Conservation (phyloP, 2,113 vertebrate species). For the Hypomesus transpacificus region DNA sequence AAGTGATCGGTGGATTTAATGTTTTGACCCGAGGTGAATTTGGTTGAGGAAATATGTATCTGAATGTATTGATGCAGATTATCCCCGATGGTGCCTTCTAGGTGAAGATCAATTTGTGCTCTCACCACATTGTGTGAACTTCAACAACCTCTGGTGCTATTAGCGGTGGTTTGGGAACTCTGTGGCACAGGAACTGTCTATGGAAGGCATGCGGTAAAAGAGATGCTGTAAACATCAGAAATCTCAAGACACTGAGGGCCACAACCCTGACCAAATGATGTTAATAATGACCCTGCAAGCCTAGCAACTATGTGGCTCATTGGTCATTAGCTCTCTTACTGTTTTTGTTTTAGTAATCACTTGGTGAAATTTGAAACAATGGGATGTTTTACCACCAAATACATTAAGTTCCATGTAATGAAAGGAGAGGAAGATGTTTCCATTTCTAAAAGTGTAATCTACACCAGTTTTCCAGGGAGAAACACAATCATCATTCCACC, state of each 20-base stretch:
- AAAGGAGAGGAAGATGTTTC: conserved; percentile 56
- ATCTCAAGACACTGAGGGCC: not conserved
- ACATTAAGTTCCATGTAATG: conserved; percentile 47
- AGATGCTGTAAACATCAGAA: not conserved
- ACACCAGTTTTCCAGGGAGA: conserved; percentile 48
- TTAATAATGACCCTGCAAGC: conserved; percentile 18
- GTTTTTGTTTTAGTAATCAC: conserved; percentile 38
- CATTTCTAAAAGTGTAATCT: conserved; percentile 48
- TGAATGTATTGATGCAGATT: no score
- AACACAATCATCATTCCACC: conserved; percentile 60
- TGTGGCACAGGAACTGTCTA: no score
- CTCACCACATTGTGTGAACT: no score
- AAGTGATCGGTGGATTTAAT: no score
- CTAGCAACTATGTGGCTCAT: conserved; percentile 15
- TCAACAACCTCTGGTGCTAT: no score
- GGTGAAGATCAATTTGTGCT: no score
- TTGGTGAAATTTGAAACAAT: conserved; percentile 39
- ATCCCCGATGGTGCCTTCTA: no score
- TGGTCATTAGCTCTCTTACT: conserved; percentile 21
- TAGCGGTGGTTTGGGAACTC: no score
- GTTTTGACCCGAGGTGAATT: no score
- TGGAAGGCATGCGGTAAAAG: not conserved
- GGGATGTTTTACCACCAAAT: conserved; percentile 30
- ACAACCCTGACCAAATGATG: not conserved
- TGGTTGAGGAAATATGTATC: no score